Conservation (phyloP, 2,888 invertebrate species). For the Mamestra brassicae region DNA sequence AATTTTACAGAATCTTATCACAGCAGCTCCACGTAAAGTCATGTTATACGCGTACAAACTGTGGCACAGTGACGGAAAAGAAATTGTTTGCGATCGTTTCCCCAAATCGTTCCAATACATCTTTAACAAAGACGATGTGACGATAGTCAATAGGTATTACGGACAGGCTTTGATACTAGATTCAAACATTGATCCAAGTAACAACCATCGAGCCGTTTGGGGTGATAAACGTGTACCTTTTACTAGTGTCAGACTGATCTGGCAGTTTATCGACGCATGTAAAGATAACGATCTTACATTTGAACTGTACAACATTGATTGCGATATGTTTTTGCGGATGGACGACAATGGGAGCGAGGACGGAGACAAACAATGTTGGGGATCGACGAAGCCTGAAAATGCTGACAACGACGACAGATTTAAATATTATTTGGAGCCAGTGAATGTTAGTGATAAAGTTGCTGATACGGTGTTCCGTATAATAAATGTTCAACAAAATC, state of each 20-base stretch:
- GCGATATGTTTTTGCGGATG: slow-evolving; percentile 67
- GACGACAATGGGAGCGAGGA: slow-evolving; percentile 43
- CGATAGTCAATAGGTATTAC: slow-evolving; percentile 61
- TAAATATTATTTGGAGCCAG: slow-evolving; percentile 67
- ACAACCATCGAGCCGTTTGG: slow-evolving; percentile 63
- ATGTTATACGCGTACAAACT: slow-evolving; percentile 68
- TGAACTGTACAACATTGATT: slow-evolving; percentile 64
- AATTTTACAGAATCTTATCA: slow-evolving; percentile 56
- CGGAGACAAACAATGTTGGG: slow-evolving; percentile 66
- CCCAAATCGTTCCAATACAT: slow-evolving; percentile 65
- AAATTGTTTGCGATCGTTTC: slow-evolving; percentile 64
- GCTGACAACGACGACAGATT: slow-evolving; percentile 48
- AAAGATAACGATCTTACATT: slow-evolving; percentile 62
- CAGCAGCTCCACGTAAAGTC: slow-evolving; percentile 49
- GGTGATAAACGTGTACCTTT: slow-evolving; percentile 54
- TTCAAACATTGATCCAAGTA: slow-evolving; percentile 34
- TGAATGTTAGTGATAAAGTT: slow-evolving; percentile 46
- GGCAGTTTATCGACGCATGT: slow-evolving; percentile 67
- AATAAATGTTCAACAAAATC: slow-evolving; percentile 61
- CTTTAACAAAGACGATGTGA: slow-evolving; percentile 56
- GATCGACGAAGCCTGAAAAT: slow-evolving; percentile 30
- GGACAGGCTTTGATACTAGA: slow-evolving; percentile 63
- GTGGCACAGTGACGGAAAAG: slow-evolving; percentile 59
- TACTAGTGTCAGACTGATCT: slow-evolving; percentile 58
- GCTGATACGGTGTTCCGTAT: slow-evolving; percentile 66